Conservation (phyloP, 2,888 invertebrate genomes). For the Standfussiana lucernea region DNA sequence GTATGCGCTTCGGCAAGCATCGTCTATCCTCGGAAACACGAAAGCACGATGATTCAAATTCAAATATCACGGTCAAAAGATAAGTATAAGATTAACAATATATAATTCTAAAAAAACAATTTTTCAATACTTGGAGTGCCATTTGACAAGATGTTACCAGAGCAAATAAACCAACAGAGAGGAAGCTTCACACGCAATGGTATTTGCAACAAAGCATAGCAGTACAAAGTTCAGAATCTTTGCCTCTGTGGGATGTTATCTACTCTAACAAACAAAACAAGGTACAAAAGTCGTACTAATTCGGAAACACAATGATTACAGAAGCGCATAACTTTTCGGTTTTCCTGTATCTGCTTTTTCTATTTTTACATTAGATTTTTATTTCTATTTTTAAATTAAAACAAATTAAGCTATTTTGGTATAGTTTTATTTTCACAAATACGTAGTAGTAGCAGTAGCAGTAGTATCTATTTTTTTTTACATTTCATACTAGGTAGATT, state of each 20-base stretch:
- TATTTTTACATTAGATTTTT: not conserved
- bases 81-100: not conserved
- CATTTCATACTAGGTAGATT: not conserved
- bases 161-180: too few species aligned
- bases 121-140: not conserved
- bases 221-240: not conserved
- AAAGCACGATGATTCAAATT: not conserved
- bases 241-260: not conserved
- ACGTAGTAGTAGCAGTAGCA: too few species aligned
- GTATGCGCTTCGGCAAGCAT: not conserved
- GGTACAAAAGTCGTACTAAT: not conserved
- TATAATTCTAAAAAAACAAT: not conserved
- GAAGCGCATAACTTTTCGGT: not conserved
- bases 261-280: too few species aligned
- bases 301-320: not conserved
- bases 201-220: not conserved
- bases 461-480: too few species aligned
- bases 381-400: conserved; percentile 3
- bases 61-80: not conserved
- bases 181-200: not conserved
- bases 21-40: not conserved
- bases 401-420: not conserved
- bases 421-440: conserved; percentile 11
- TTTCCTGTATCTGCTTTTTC: not conserved
- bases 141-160: not conserved